A percentile compares a stretch with the other conserved stretches of the same genome.
phyloP scores from a whole-genome alignment of 2,113 vertebrate species.

The Rhynchomys soricoides region DNA sequence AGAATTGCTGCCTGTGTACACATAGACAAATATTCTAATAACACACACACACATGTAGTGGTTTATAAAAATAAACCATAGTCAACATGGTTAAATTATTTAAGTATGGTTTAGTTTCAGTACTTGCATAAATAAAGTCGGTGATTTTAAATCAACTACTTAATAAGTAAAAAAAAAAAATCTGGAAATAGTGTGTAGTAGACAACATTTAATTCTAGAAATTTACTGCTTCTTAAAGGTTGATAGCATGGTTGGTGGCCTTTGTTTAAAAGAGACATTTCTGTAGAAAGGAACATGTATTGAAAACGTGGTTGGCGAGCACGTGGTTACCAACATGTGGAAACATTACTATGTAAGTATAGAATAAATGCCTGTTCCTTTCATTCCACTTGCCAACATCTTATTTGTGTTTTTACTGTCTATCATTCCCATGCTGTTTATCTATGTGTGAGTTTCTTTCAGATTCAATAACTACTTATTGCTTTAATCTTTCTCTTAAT shows the following conservation, averaged over 20 bases:
- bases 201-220: neutral
- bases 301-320: neutral
- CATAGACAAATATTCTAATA: neutral
- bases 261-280: neutral
- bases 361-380: neutral
- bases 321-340: neutral
- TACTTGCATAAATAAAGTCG: neutral
- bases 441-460: neutral
- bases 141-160: neutral
- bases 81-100: neutral
- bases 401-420: neutral
- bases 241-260: neutral
- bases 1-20: neutral
- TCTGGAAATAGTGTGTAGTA: neutral
- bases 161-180: neutral
- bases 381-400: neutral
- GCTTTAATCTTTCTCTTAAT: conserved; percentile 9
- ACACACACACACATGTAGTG: too few relatives aligned
- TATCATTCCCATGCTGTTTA: neutral
- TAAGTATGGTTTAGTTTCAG: neutral
- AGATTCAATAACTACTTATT: neutral
- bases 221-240: neutral
- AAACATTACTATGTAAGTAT: neutral
- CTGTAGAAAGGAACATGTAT: neutral
- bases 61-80: neutral